Evolutionary conservation across 2,797 vertebrate species (phyloP), one percentile per base, ranked within the genome.

Genomic region (Tadarida brasiliensis): DNA sequence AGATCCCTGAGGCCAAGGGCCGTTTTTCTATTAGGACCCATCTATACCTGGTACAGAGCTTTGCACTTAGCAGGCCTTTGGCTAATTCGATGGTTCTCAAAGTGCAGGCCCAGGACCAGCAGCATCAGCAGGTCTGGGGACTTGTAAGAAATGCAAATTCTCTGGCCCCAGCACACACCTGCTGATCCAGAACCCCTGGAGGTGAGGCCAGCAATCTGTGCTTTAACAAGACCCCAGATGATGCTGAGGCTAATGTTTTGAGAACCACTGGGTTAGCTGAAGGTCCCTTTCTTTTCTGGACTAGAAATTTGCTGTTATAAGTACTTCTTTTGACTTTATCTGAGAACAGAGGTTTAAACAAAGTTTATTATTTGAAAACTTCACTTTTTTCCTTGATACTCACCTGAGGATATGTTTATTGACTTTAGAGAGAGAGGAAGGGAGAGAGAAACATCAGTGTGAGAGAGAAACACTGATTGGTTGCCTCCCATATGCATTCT

Each of bases 331-430:
- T 91, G 49, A 87, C 33, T 87, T 39, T 80, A 61, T 65, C 65
- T 57, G 47, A 92, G 49, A 92, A 70, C 44, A 78, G 17, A 77
- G 33, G n/a, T 91, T 85, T 74, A 93, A 94, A 91, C 24, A 73
- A 28, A 28, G 44, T 44, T 89, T 84, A 80, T 87, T 78, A 71
- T 76, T 57, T 81, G 84, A 76, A 87, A 95, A 71, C 56, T 68
- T 81, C 61, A 59, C 22, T 16, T 35, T 68, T 20, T 68, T 33
- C 5, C 5, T 22, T 30, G 19, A 35, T 68, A 17, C 19, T 35
- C 33, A 68, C 17, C 19, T 20, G 17, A 68, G 65, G 65, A 68
- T 68, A 68, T 35, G 4, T 68, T 33, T 68, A 20, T 68, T 68
- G 17, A 68, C 33, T 68, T 35, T 10, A 20, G 65, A 20, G n/a